phyloP scores from a whole-genome alignment of 1,140 invertebrate genomes.

The Lasioglossum baleicum region DNA sequence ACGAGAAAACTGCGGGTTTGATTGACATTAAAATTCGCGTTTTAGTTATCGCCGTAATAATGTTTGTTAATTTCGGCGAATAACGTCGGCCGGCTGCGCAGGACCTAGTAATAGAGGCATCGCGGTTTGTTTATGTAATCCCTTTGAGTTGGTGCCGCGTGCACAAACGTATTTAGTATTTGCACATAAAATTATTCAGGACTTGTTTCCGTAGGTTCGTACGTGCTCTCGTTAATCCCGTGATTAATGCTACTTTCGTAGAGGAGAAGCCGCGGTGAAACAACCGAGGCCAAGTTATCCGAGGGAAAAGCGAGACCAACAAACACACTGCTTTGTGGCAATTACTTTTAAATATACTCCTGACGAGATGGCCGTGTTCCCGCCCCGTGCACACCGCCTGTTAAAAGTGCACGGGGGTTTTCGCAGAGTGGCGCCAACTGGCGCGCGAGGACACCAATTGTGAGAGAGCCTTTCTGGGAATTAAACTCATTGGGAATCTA shows the following conservation, averaged over 20 bases:
- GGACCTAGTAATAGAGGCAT: neutral
- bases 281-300: conserved; percentile 29
- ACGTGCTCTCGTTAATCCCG: conserved; percentile 43
- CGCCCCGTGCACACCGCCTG: conserved; percentile 22
- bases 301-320: conserved; percentile 23
- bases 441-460: conserved; percentile 57
- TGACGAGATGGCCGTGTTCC: conserved; percentile 26
- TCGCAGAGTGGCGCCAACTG: conserved; percentile 27
- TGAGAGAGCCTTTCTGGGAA: conserved; percentile 56
- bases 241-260: conserved; percentile 41
- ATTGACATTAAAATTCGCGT: no score
- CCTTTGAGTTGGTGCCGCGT: neutral
- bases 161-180: conserved; percentile 1
- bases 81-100: neutral
- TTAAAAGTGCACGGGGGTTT: conserved; percentile 42
- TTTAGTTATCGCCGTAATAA: neutral
- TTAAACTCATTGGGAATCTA: conserved; percentile 63
- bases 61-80: neutral
- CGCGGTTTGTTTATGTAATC: conserved; percentile 1
- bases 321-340: conserved; percentile 46
- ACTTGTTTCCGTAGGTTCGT: conserved; percentile 19
- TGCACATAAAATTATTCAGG: conserved; percentile 24
- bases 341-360: conserved; percentile 48
- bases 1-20: no score
- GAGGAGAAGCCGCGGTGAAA: conserved; percentile 16